phyloP scores from a whole-genome alignment of 2,888 invertebrate genomes.

The Callinectes sapidus region DNA sequence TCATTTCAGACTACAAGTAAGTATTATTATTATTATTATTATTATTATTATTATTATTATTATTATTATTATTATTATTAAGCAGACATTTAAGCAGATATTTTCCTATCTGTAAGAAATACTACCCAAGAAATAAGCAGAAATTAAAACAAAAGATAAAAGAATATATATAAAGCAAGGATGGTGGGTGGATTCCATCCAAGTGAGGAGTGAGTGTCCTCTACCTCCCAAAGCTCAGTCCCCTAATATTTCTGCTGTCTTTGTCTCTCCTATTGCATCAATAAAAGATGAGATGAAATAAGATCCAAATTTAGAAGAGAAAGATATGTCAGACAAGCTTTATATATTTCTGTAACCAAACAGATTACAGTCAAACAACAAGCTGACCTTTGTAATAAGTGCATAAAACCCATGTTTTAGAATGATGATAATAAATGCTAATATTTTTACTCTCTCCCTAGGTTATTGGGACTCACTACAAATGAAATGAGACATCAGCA shows the following conservation, averaged over 20 bases:
- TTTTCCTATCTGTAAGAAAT: neutral
- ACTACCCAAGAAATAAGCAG: neutral
- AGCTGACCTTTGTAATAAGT: neutral
- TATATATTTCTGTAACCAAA: neutral
- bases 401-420: neutral
- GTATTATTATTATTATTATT: neutral
- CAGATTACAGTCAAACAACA: neutral
- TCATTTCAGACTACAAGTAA: conserved; percentile 64
- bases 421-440: neutral
- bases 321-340: neutral
- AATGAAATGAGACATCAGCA: neutral
- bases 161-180: neutral
- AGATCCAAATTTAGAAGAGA: no score
- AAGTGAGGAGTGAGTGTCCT: no score
- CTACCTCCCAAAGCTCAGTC: no score
- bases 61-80: no score
- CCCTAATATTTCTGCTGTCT: no score
- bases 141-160: neutral
- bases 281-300: neutral
- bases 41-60: no score
- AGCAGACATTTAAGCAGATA: neutral
- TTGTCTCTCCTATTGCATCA: no score
- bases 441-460: neutral
- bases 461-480: conserved; percentile 5
- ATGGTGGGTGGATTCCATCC: no score